Conservation (phyloP, 2,113 vertebrate species). For the Murina feae region DNA sequence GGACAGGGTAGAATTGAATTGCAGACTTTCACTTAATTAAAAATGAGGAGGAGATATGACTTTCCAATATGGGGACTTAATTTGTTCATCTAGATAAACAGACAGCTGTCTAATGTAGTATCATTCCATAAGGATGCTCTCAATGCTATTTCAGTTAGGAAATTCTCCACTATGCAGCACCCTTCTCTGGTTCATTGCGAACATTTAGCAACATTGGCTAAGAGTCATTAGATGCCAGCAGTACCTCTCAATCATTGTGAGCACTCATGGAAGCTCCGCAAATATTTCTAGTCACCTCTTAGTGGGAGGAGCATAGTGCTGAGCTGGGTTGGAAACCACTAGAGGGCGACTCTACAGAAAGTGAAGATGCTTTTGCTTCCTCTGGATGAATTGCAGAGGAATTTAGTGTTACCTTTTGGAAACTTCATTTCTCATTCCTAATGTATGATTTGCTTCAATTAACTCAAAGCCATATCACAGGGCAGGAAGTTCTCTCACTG, state of each 20-base stretch:
- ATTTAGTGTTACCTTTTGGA: neutral
- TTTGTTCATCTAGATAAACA: neutral
- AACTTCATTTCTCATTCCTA: neutral
- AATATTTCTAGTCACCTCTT: neutral
- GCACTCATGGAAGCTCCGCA: neutral
- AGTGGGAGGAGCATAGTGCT: neutral
- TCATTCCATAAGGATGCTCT: neutral
- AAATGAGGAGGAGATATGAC: neutral
- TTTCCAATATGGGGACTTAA: neutral
- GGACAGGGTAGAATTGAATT: neutral
- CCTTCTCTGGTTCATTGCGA: neutral
- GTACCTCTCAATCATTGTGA: neutral
- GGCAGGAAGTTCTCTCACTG: neutral
- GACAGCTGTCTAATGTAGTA: neutral
- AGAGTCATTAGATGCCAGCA: neutral
- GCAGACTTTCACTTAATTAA: neutral
- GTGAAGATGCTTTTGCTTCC: neutral
- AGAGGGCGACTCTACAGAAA: neutral
- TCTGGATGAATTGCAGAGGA: neutral
- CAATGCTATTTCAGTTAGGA: neutral
- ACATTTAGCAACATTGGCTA: neutral
- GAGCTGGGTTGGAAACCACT: neutral
- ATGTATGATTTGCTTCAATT: constrained; percentile 22
- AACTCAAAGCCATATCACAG: neutral
- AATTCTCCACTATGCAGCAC: neutral